Conservation (phyloP, 2,797 vertebrate genomes). For the Ctenopoma multispine region DNA sequence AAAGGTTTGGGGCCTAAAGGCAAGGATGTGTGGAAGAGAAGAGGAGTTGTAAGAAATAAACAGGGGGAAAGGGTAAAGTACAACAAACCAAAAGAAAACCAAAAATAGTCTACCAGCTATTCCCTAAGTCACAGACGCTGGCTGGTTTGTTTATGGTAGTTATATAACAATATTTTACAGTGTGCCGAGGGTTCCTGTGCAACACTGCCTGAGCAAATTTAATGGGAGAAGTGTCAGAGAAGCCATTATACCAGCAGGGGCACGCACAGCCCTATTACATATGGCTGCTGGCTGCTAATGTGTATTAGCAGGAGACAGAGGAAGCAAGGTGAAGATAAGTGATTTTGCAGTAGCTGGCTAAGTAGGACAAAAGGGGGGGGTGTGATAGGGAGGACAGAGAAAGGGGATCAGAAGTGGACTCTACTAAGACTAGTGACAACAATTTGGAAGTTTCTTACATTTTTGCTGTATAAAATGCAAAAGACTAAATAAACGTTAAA, state of each 20-base stretch:
- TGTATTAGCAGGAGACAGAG: constrained; percentile 82
- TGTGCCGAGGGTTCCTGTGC: constrained; percentile 73
- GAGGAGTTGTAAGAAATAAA: constrained; percentile 31
- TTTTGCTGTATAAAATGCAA: constrained; percentile 5
- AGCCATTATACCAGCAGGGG: constrained; percentile 81
- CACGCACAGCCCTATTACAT: constrained; percentile 79
- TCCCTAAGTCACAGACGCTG: constrained; percentile 68
- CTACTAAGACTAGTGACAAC: constrained; percentile 20
- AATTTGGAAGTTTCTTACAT: constrained; percentile 21
- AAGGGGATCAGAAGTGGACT: constrained; percentile 54
- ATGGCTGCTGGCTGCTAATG: constrained; percentile 83
- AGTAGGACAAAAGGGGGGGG: constrained; percentile 77
- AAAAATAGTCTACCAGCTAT: constrained; percentile 60
- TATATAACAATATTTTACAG: constrained; percentile 81
- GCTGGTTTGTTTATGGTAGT: constrained; percentile 78
- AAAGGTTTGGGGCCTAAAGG: constrained; percentile 49
- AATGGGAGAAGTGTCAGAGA: constrained; percentile 82
- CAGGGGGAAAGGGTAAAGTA: constrained; percentile 35
- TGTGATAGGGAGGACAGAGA: constrained; percentile 49
- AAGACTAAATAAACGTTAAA: constrained; percentile 8
- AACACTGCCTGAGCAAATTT: constrained; percentile 76
- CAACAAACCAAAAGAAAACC: constrained; percentile 43
- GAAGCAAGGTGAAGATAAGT: constrained; percentile 83
- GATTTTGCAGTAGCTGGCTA: constrained; percentile 80
- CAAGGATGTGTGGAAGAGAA: constrained; percentile 12